A percentile compares a stretch with the other conserved stretches of the same genome.
Conservation (phyloP, 1,140 invertebrate genomes). For the Coenobita brevimanus region DNA sequence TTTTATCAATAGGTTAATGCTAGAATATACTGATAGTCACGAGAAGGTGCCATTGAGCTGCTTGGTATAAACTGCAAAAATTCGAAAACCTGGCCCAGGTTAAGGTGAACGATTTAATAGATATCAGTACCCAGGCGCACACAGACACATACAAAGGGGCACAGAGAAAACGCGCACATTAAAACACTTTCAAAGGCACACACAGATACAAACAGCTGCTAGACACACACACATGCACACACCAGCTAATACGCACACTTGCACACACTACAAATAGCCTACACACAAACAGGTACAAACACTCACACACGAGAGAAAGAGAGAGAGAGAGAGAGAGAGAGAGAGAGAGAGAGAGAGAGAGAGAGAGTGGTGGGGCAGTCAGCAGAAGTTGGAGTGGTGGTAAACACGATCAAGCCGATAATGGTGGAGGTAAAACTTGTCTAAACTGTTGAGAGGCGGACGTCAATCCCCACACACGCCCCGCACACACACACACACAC, state of each 20-base stretch:
- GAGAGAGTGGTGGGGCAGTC: background rate
- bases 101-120: too few species aligned
- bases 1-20: too few species aligned
- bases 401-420: background rate
- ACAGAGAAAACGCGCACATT: background rate
- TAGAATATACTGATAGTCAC: too few species aligned
- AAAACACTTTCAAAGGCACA: background rate
- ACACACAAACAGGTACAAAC: background rate
- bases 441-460: background rate
- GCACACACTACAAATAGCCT: background rate
- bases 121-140: background rate
- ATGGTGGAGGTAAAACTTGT: background rate
- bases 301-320: background rate
- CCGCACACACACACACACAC: too few species aligned
- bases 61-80: too few species aligned
- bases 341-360: too few species aligned
- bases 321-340: too few species aligned
- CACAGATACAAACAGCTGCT: background rate
- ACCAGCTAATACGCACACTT: background rate
- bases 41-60: too few species aligned
- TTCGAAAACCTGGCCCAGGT: too few species aligned
- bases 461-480: too few species aligned
- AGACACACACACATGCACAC: background rate
- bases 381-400: background rate
- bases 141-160: background rate